Base-by-base conservation (phyloP, 2,888 invertebrate genomes). In the Tuta absoluta region DNA sequence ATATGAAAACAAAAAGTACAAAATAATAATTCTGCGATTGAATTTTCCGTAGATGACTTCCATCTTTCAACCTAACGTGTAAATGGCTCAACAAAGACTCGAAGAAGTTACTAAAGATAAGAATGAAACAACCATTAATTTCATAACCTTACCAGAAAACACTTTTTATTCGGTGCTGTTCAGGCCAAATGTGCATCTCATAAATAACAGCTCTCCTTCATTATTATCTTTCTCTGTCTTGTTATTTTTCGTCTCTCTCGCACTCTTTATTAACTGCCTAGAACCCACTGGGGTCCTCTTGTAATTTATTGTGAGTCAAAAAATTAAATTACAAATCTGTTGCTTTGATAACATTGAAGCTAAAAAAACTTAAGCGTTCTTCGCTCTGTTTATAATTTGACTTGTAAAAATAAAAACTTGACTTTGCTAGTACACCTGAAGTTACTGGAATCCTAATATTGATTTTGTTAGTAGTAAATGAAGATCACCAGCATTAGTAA, bases 151-250 rank as follows among this genome's bases (percentile, higher is more conserved):
- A 85, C 82, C 73, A 73, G 74, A 80, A 78, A 81, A 81, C 82
- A 81, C 78, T 87, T 89, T 89, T 89, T 87, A 86, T 89, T 89
- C 83, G 81, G 78, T 79, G 81, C 85, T 84, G 85, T 87, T 89
- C 83, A 81, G 84, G 84, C 87, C 89, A 87, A 91, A 91, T 91
- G 91, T 92, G 91, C 91, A 89, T 86, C 85, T 69, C 86, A 90
- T 91, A 91, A 92, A 92, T 92, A 79, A 91, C 79, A 74, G 62
- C 62, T 79, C 81, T 87, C 85, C 89, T 87, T 86, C 81, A 80
- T 74, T 85, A 73, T 83, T 33, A 78, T 82, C 84, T 79, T 73
- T 87, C 88, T 81, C 83, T 81, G 75, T 87, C 86, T 79, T 80
- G 75, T 75, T 74, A 74, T 79, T 79, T 83, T 84, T 78, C 80